phyloP scores from a whole-genome alignment of 1,140 invertebrate species.

The Sarcophaga bullata region DNA sequence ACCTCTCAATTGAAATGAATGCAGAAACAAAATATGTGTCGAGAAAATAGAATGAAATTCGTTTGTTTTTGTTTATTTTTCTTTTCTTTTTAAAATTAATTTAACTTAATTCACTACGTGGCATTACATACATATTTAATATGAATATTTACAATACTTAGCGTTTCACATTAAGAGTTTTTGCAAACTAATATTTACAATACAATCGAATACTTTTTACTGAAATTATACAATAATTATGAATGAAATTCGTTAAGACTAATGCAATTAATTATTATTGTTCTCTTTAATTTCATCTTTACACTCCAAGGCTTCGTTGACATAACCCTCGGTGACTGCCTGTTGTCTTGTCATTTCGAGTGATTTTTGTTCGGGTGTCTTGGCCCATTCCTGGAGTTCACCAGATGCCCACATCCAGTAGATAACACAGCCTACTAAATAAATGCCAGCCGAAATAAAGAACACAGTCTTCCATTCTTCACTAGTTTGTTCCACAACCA shows the following conservation, averaged over 20 bases:
- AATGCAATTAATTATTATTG: neutral
- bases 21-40: no score
- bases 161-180: no score
- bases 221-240: no score
- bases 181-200: no score
- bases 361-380: slow-evolving; percentile 51
- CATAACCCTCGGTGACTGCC: neutral
- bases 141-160: slow-evolving; percentile 7
- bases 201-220: no score
- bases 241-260: no score
- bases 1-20: no score
- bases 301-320: slow-evolving; percentile 23
- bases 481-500: slow-evolving; percentile 78
- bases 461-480: slow-evolving; percentile 86
- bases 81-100: no score
- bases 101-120: no score
- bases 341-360: slow-evolving; percentile 23
- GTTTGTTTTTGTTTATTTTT: no score
- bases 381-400: slow-evolving; percentile 82
- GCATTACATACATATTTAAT: neutral
- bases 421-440: slow-evolving; percentile 79
- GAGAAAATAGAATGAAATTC: no score
- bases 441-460: slow-evolving; percentile 81
- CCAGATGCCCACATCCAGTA: slow-evolving; percentile 85
- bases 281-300: slow-evolving; percentile 19